Evolutionary conservation across 2,888 invertebrate species (phyloP), one percentile per base, ranked within the genome.

Genomic region (Cremastobaeus sp.): DNA sequence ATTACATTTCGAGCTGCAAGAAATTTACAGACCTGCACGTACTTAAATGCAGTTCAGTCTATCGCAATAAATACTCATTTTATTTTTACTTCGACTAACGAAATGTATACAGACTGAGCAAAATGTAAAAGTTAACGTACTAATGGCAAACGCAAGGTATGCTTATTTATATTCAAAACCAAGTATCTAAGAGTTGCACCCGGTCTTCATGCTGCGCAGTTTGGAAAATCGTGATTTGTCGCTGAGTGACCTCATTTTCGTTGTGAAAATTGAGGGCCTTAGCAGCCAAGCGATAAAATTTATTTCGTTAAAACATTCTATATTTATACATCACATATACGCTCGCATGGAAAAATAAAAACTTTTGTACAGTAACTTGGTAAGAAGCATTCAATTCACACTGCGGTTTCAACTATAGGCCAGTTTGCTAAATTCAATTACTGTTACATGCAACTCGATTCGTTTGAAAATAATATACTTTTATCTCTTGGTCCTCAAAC

Each of bases 71-170:
- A 52, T 43, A 30, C 6, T 34, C 15, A n/a, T 41, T 34, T 28
- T 28, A 15, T 17, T 48, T 32, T 25, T 11, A 62, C 62, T 45
- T 59, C 48, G 54, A 69, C 47, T 48, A 62, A 52, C 62, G 48
- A 48, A 70, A 69, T 47, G 35, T 62, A 55, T 62, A 62, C 54
- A 55, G 50, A 57, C 55, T 62, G 62, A 62, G 62, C 62, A 62
- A 62, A 54, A 30, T 43, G 30, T 41, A 30, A 54, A 70, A 47
- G 21, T 60, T 54, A 62, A 60, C 47, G 18, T 54, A 47, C 39
- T 62, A 62, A 62, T 59, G 45, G 70, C 70, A 62, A 70, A 70
- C 48, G 48, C 52, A 41, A 35, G 12, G 37, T 60, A 41, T 62
- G 48, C 48, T 54, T 48, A 59, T 59, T 45, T 12, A 28, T 20